A percentile compares a stretch with the other conserved stretches of the same genome.
These are phyloP conservation scores for Philopotamus ludificatus DNA, from an alignment of 1,140 invertebrate genomes.

Conservation along the genomic window DNA sequence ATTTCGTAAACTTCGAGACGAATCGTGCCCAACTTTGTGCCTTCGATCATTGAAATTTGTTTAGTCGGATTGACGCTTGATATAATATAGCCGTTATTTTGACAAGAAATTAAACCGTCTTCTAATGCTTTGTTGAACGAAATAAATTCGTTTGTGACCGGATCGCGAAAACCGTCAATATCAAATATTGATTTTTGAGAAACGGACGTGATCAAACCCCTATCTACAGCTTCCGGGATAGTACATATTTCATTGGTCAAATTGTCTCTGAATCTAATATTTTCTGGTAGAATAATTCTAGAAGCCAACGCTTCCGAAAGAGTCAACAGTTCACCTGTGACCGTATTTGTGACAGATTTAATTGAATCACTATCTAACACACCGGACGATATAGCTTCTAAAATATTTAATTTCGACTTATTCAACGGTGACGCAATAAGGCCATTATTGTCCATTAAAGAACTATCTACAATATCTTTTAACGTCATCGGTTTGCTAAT, in stretches of 20 bases:
- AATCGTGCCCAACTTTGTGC: constrained; percentile 64
- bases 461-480: constrained; percentile 80
- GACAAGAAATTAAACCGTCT: constrained; percentile 74
- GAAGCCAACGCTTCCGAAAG: constrained; percentile 78
- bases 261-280: constrained; percentile 70
- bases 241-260: constrained; percentile 68
- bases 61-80: constrained; percentile 76
- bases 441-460: constrained; percentile 75
- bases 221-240: constrained; percentile 79
- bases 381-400: constrained; percentile 81
- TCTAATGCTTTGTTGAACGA: constrained; percentile 84
- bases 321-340: constrained; percentile 75
- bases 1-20: constrained; percentile 80
- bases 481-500: constrained; percentile 88
- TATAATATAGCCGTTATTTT: constrained; percentile 68
- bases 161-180: constrained; percentile 87
- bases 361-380: constrained; percentile 79
- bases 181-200: constrained; percentile 87
- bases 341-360: constrained; percentile 81
- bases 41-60: constrained; percentile 70
- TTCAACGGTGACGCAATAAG: constrained; percentile 79
- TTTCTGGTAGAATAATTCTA: constrained; percentile 74
- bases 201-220: constrained; percentile 85
- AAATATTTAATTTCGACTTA: constrained; percentile 70
- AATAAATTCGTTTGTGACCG: constrained; percentile 76